A percentile compares a stretch with the other conserved stretches of the same genome.
Conservation (phyloP, 2,888 invertebrate species). For the Melanostoma mellinum region DNA sequence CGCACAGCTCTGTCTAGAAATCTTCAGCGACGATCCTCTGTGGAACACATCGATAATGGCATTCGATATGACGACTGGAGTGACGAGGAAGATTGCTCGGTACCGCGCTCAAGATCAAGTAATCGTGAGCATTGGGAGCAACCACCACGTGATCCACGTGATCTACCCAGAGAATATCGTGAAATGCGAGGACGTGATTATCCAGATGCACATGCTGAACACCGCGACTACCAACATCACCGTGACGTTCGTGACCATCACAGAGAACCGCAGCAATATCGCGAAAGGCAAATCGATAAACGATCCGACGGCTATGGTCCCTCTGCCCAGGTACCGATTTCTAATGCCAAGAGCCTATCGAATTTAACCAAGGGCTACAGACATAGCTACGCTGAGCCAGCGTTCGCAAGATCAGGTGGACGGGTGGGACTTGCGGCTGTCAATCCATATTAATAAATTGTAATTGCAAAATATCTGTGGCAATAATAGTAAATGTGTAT, state of each 20-base stretch:
- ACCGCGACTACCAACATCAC: constrained; percentile 60
- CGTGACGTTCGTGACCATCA: constrained; percentile 74
- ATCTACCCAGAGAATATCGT: constrained; percentile 63
- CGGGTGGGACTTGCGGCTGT: constrained; percentile 82
- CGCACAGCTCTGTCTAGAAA: constrained; percentile 65
- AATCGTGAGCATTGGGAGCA: constrained; percentile 74
- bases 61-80: constrained; percentile 79
- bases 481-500: constrained; percentile 41
- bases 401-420: constrained; percentile 80
- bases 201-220: constrained; percentile 46
- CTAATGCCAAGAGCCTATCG: constrained; percentile 78
- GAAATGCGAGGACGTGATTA: constrained; percentile 59
- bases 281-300: constrained; percentile 58
- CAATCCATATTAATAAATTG: constrained; percentile 78
- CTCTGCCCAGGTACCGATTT: constrained; percentile 68
- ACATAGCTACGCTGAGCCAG: constrained; percentile 82
- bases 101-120: constrained; percentile 75
- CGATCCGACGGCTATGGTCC: constrained; percentile 51
- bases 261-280: constrained; percentile 76
- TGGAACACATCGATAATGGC: constrained; percentile 75
- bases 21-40: constrained; percentile 75
- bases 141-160: constrained; percentile 62
- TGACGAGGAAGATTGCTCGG: constrained; percentile 77
- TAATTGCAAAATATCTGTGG: constrained; percentile 19
- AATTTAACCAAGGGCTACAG: constrained; percentile 81